Conservation (phyloP, 2,888 invertebrate species). For the Ernsta delagoae region DNA sequence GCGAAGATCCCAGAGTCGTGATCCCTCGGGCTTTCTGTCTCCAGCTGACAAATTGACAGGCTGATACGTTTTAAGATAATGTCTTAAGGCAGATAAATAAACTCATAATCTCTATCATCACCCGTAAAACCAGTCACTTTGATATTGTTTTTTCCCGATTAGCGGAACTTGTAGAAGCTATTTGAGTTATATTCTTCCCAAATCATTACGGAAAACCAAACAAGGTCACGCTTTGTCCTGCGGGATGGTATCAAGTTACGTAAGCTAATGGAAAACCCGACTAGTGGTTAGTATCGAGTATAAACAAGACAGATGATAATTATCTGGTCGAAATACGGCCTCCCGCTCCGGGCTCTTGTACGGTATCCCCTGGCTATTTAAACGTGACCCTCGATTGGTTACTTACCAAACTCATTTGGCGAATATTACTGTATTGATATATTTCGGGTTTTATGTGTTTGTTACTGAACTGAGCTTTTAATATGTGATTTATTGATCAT, state of each 20-base stretch:
- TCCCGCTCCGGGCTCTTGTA: not conserved
- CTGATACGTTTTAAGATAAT: no score
- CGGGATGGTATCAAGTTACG: slow-evolving; percentile 19
- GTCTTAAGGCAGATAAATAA: no score
- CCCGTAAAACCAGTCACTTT: no score
- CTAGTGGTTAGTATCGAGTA: not conserved
- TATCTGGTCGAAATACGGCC: slow-evolving; percentile 7
- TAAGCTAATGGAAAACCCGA: slow-evolving; percentile 25
- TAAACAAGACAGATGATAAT: slow-evolving; percentile 7
- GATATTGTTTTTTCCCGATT: no score
- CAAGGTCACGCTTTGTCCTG: not conserved
- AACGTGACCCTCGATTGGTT: not conserved
- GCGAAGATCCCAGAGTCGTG: no score
- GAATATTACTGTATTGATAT: not conserved
- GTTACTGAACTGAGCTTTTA: no score
- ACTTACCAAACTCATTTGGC: not conserved
- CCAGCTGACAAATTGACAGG: no score
- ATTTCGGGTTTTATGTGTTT: not conserved
- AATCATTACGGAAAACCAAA: not conserved
- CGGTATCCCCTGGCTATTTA: slow-evolving; percentile 8
- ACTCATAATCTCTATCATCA: no score
- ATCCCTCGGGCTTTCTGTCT: no score
- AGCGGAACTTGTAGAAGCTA: not conserved
- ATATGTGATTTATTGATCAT: no score
- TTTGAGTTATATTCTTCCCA: not conserved